These are phyloP conservation scores for Psettodes erumei DNA, from an alignment of 2,113 vertebrate species.

Conservation along the genomic window DNA sequence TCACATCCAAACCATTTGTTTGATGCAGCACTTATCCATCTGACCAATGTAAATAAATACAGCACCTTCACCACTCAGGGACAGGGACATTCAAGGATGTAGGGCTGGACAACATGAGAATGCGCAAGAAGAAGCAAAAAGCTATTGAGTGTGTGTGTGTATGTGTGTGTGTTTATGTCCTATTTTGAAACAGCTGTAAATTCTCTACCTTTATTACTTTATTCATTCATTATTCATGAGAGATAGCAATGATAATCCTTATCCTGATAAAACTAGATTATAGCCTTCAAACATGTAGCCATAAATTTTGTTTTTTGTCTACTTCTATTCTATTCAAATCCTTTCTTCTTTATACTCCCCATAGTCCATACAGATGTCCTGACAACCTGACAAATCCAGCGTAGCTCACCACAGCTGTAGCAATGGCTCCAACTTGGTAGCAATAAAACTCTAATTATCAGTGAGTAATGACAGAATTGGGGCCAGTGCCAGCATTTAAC, in stretches of 20 bases:
- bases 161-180: background rate
- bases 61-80: too few species aligned
- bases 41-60: too few species aligned
- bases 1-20: too few species aligned
- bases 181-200: background rate
- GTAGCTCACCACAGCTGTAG: constrained; percentile 3
- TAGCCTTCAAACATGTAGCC: background rate
- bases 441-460: constrained; percentile 58
- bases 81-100: too few species aligned
- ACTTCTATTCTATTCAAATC: background rate
- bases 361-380: constrained; percentile 28
- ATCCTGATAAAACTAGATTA: background rate
- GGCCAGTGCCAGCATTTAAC: constrained; percentile 32
- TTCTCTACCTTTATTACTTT: background rate
- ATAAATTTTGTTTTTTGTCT: background rate
- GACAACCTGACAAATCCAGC: constrained; percentile 48
- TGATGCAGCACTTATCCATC: too few species aligned
- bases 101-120: constrained; percentile 9
- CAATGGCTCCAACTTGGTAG: constrained; percentile 46
- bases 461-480: constrained; percentile 48
- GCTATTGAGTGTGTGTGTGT: too few species aligned
- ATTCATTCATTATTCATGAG: background rate
- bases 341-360: background rate
- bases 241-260: background rate
- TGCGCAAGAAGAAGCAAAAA: background rate